These are phyloP conservation scores for Dromococcyx pavoninus DNA, from an alignment of 2,797 vertebrate genomes.

Conservation along the genomic window DNA sequence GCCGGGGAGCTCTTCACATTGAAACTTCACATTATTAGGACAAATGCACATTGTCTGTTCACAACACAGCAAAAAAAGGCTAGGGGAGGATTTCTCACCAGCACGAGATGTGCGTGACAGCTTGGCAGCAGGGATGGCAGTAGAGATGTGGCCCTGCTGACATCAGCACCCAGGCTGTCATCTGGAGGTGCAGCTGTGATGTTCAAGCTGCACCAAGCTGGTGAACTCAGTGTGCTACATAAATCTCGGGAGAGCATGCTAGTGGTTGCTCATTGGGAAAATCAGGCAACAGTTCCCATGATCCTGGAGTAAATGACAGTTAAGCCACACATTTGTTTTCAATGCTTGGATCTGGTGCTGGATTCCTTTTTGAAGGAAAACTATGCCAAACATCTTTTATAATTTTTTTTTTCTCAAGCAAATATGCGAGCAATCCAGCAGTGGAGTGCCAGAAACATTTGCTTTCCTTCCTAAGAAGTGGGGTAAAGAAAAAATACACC, in stretches of 20 bases:
- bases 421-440: constrained; percentile 62
- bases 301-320: constrained; percentile 62
- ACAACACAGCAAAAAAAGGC: not conserved
- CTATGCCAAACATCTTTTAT: constrained; percentile 73
- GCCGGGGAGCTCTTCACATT: not conserved
- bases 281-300: constrained; percentile 67
- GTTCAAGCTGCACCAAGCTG: not conserved
- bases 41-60: not conserved
- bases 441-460: constrained; percentile 44
- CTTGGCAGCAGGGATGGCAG: not conserved
- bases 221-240: not conserved
- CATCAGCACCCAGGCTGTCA: not conserved
- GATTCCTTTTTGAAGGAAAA: constrained; percentile 66
- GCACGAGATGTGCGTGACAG: not conserved
- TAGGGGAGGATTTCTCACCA: not conserved
- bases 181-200: not conserved
- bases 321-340: constrained; percentile 62
- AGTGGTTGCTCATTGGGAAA: not conserved
- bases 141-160: not conserved
- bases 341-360: constrained; percentile 67
- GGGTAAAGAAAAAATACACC: constrained; percentile 5
- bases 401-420: constrained; percentile 39
- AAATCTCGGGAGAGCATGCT: not conserved
- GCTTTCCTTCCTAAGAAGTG: constrained; percentile 39
- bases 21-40: constrained; percentile 15